Base-by-base conservation (phyloP, 2,888 invertebrate genomes). In the Hypolimnas misippus region DNA sequence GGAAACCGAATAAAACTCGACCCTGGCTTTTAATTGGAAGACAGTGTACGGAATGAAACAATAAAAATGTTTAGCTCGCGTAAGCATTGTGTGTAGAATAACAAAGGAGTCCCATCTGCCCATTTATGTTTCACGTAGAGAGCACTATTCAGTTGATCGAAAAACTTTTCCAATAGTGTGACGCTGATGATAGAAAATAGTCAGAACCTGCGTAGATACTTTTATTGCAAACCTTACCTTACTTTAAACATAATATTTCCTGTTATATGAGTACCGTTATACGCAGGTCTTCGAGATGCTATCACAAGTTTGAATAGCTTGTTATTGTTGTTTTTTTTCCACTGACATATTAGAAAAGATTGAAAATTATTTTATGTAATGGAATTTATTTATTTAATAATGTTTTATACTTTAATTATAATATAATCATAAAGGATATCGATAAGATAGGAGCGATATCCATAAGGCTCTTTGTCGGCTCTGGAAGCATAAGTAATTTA, bases 131-230 rank as follows among this genome's bases (percentile, higher is more conserved):
- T 76, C 85, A 87, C 88, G 86, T 86, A 84, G 74, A 69, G 71
- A 74, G 78, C 82, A 86, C 87, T 84, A 85, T 84, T 86, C 83
- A 83, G 68, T 70, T 68, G 71, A 70, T 70, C 71, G 71, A 69
- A 71, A 90, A 90, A 90, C 78, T 90, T 90, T 90, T 89, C 89
- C 88, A 90, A 89, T 89, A 77, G 76, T 76, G 76, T 78, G 76
- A 74, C 73, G 76, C 79, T 84, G 86, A 87, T 88, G 87, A 88
- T 84, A 87, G 87, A 79, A 85, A 87, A 86, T 85, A 81, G 76
- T 53, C 72, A 74, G 72, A 75, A 80, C 81, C 83, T 78, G 76
- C 70, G 73, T 74, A 76, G 76, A 78, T 82, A 83, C 75, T 86
- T 86, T 86, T 85, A 84, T 84, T 83, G 82, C 77, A 77, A 77